Evolutionary conservation across 2,113 vertebrate genomes (phyloP), one percentile per base, ranked within the genome.

Genomic region (Xiphophorus couchianus): DNA sequence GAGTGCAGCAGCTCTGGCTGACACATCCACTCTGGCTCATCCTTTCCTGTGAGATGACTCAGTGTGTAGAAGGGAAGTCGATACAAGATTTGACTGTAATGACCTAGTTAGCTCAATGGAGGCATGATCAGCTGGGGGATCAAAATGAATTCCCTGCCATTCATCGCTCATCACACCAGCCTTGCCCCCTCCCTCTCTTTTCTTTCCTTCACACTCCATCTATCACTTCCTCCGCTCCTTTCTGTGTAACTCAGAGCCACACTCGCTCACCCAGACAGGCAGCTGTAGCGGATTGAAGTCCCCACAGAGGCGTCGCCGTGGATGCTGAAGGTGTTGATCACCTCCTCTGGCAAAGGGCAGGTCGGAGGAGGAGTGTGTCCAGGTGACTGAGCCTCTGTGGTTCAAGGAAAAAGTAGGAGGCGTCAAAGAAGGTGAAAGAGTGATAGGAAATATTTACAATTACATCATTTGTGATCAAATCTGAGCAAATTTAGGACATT

Each of bases 211-310:
- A 84, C 88, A 87, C 88, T 81, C 71, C 37, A 39, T 86, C 77
- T 76, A 81, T 83, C 84, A 78, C 88, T 85, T 87, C 88, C 78
- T 89, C 80, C 67, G 70, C 80, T 83, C 80, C 84, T 84, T 79
- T 83, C 79, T 80, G 62, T 69, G 74, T 69, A 84, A 89, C 71
- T 86, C 80, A 75, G 61, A 81, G 62, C 65, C 33, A 31, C 86
- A 2, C 94, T 95, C 79, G 95, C 95, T 93, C 79, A 95, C 95
- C 94, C 93, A 78, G 89, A 89, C 80, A 86, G 79, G 88, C 95
- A 95, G 76, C 90, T 92, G 89, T 95, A 95, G 79, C 61, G 84
- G 69, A 95, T 87, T 65, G 84, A 86, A 1, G 91, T 86, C 76
- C 93, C 94, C 17, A 84, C 84, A 13, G 86, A 60, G n/a, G 86